Evolutionary conservation across 53 echinoderm and acorn worm species (phyloP).

Genomic region (Actinopyga echinites): DNA sequence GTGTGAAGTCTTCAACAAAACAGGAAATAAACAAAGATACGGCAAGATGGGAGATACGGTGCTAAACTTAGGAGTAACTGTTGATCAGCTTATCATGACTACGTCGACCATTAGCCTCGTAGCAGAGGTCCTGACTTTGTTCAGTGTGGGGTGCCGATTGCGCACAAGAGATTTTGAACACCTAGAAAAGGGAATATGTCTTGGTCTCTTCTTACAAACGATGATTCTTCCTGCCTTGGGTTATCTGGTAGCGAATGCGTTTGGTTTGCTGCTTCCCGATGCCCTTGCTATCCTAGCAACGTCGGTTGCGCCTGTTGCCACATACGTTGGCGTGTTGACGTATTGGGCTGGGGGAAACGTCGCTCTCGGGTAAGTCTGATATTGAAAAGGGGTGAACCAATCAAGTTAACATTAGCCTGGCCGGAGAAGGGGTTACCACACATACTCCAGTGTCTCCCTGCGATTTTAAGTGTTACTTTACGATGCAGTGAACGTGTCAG

Average conservation of each 20-base stretch:
- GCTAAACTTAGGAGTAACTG: too few species aligned
- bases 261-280: neutral
- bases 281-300: constrained; percentile 13
- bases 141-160: constrained; percentile 22
- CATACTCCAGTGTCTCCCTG: too few species aligned
- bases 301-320: constrained; percentile 2
- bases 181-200: constrained; percentile 11
- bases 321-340: constrained; percentile 11
- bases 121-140: neutral
- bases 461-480: too few species aligned
- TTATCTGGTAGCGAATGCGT: neutral
- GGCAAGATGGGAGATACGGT: too few species aligned
- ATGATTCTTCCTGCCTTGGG: constrained; percentile 18
- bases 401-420: too few species aligned
- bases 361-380: constrained; percentile 2
- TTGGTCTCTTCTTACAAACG: constrained; percentile 10
- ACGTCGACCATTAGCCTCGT: neutral
- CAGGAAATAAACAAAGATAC: too few species aligned
- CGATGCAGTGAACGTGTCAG: too few species aligned
- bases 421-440: too few species aligned
- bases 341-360: constrained; percentile 17
- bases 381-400: neutral
- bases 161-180: neutral
- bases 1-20: too few species aligned
- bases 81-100: neutral